A percentile compares a stretch with the other conserved stretches of the same genome.
Conservation (phyloP, 2,113 vertebrate species). For the Bagarius yarrelli region DNA sequence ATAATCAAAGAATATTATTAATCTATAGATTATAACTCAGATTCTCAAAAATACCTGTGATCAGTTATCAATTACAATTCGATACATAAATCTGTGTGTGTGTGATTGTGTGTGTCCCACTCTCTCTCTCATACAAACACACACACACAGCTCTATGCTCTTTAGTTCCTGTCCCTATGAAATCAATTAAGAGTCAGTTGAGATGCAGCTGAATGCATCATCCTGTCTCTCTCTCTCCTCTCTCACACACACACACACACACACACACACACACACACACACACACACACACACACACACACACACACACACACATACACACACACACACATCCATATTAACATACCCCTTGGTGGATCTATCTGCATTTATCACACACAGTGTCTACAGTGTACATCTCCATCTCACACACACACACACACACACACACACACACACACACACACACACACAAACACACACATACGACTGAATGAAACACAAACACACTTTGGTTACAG, state of each 20-base stretch:
- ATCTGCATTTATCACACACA: constrained; percentile 42
- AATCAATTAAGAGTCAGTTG: constrained; percentile 76
- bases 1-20: neutral
- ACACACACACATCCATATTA: constrained; percentile 44
- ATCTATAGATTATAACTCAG: neutral
- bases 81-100: constrained; percentile 38
- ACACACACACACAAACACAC: constrained; percentile 8
- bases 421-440: constrained; percentile 10
- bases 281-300: constrained; percentile 43
- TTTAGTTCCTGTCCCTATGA: constrained; percentile 71
- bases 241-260: constrained; percentile 40
- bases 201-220: constrained; percentile 63
- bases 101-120: no score
- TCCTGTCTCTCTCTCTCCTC: constrained; percentile 50
- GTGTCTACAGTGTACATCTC: constrained; percentile 34
- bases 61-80: constrained; percentile 70
- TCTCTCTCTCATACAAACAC: constrained; percentile 27
- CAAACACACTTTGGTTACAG: neutral
- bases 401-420: constrained; percentile 2
- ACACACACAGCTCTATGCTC: constrained; percentile 54
- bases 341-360: constrained; percentile 47
- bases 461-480: neutral
- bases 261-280: constrained; percentile 36
- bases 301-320: constrained; percentile 37
- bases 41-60: constrained; percentile 52